Conservation (phyloP, 2,888 invertebrate genomes). For the Harpagoxenus sublaevis region DNA sequence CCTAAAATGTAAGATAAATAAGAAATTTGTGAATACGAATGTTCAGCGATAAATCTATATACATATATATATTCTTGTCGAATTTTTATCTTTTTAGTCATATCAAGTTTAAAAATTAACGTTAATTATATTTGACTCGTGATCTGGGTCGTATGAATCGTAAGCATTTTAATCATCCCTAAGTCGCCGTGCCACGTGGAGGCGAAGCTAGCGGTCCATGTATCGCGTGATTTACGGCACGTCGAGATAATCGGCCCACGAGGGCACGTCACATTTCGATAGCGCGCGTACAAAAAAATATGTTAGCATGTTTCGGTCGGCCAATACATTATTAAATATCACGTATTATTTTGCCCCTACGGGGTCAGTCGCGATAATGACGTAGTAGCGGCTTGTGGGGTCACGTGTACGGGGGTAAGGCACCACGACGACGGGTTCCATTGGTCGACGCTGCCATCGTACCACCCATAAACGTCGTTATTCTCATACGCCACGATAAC, state of each 20-base stretch:
- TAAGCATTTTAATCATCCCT: background rate
- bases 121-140: background rate
- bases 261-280: constrained; percentile 75
- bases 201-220: constrained; percentile 64
- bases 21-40: background rate
- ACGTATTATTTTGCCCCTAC: constrained; percentile 75
- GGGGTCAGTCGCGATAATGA: constrained; percentile 79
- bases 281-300: constrained; percentile 72
- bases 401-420: constrained; percentile 85
- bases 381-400: constrained; percentile 75
- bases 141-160: background rate
- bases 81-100: background rate
- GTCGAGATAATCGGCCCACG: constrained; percentile 66
- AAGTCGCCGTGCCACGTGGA: constrained; percentile 69
- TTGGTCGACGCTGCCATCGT: constrained; percentile 80
- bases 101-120: background rate
- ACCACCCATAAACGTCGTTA: constrained; percentile 79
- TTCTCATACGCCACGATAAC: constrained; percentile 66
- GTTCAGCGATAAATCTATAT: background rate
- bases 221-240: constrained; percentile 69
- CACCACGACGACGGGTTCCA: constrained; percentile 72
- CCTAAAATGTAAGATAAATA: background rate
- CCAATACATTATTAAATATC: constrained; percentile 73
- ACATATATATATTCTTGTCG: background rate
- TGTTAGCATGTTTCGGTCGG: constrained; percentile 60